These are phyloP conservation scores for Haemorhous mexicanus DNA, from an alignment of 2,113 vertebrate genomes.

Conservation along the genomic window DNA sequence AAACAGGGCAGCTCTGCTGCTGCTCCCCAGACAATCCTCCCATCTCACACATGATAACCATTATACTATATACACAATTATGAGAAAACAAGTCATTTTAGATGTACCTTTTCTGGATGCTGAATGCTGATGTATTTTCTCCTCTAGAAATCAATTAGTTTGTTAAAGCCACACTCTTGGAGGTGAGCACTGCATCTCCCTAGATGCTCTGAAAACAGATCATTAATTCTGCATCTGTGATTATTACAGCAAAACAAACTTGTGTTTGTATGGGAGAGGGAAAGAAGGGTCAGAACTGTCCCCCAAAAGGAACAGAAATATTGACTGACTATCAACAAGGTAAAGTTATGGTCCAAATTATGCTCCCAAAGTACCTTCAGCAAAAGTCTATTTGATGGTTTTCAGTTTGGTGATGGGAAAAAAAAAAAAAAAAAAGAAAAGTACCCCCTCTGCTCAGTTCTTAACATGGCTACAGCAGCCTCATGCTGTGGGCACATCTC, in stretches of 20 bases:
- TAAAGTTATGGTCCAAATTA: neutral
- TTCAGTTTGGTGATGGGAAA: neutral
- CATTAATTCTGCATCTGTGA: neutral
- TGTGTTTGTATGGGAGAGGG: accelerated
- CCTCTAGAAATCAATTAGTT: neutral
- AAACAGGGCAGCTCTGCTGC: slow-evolving; percentile 13
- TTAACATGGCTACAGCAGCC: accelerated
- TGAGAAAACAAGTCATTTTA: neutral
- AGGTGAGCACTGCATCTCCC: neutral
- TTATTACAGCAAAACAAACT: neutral
- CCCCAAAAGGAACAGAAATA: neutral
- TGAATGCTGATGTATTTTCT: neutral
- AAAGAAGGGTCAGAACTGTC: neutral
- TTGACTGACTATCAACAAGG: neutral
- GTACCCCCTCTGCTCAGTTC: neutral
- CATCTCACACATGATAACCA: neutral
- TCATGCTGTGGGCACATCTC: neutral
- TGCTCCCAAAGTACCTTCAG: neutral
- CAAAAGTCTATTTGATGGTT: neutral
- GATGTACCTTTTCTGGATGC: neutral
- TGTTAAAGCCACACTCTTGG: neutral
- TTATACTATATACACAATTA: neutral
- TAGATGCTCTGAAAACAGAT: neutral
- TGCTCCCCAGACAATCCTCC: neutral
- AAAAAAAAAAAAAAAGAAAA: neutral